Base-by-base conservation (phyloP, 2,113 vertebrate genomes). In the Ameiurus melas region DNA sequence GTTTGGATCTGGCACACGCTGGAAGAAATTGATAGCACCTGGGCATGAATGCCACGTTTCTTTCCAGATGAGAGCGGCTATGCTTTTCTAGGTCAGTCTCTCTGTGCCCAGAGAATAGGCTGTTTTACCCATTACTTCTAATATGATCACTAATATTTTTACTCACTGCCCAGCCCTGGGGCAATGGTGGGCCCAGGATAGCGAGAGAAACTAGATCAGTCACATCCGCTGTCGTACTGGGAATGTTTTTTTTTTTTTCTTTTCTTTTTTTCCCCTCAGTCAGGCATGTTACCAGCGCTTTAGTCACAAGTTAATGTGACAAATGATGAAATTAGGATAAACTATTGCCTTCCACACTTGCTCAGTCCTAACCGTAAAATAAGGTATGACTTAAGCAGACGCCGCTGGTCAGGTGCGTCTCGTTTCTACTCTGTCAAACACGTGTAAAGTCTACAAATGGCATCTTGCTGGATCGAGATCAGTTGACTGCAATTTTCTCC, bases 31-130 rank as follows among this genome's bases (percentile, higher is more conserved):
- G 86, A 90, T 88, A 89, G 88, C 92, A 92, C 90, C 87, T 88
- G 90, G 90, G 83, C 73, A 88, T 85, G 89, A 88, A 87, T 83
- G 86, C 85, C 90, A 88, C 87, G 89, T 91, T 86, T 89, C 89
- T 87, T 89, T 90, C 87, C 80, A 91, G 91, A 90, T 85, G 30
- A 88, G 88, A 53, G 86, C 36, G 85, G 47, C 84, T 89, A 36
- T 82, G 62, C 88, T 90, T 93, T 92, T 94, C 90, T 92, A 90
- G 92, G 91, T 91, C 92, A 86, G 73, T 90, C 30, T 90, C 87
- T 87, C 73, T 78, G 89, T 89, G 86, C 91, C 89, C 89, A 85
- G 86, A 43, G 91, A 93, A 91, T 86, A 87, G 88, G 81, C 81
- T 88, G 84, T 88, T 90, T 91, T 90, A 89, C 85, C 53, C 85